phyloP scores from a whole-genome alignment of 2,113 vertebrate genomes.

The Caranx ignobilis region DNA sequence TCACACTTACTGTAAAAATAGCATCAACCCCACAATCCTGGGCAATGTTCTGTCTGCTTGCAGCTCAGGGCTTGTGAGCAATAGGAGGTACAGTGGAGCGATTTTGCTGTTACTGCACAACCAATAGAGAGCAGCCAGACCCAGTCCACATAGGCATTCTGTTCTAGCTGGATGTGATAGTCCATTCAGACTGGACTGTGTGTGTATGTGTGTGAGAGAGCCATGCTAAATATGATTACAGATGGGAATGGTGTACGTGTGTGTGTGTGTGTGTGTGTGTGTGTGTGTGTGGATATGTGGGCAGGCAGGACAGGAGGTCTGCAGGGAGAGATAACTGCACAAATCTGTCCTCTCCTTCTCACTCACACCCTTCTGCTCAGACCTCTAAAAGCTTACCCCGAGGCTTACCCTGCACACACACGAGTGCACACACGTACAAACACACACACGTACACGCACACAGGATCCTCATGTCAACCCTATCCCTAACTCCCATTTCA shows the following conservation, averaged over 20 bases:
- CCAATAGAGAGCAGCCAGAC: conserved; percentile 57
- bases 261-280: conserved; percentile 24
- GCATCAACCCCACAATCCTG: conserved; percentile 66
- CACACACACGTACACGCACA: conserved; percentile 15
- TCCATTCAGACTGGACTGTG: conserved; percentile 39
- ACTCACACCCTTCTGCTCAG: conserved; percentile 77
- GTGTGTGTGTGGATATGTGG: conserved; percentile 47
- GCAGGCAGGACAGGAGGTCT: conserved; percentile 77
- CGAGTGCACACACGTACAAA: conserved; percentile 44
- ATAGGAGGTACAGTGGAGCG: conserved; percentile 56
- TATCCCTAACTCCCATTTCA: conserved; percentile 64
- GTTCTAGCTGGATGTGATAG: conserved; percentile 44
- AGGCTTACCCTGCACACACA: conserved; percentile 66
- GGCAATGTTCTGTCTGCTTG: conserved; percentile 61
- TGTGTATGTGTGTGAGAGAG: conserved; percentile 46
- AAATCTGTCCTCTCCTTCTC: conserved; percentile 81
- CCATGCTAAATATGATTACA: conserved; percentile 74
- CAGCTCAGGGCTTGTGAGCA: conserved; percentile 68
- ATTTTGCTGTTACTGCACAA: conserved; percentile 63
- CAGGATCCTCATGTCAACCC: conserved; percentile 67
- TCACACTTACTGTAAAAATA: conserved; percentile 71
- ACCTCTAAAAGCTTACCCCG: conserved; percentile 79
- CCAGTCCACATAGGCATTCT: conserved; percentile 51
- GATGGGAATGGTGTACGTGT: conserved; percentile 37
- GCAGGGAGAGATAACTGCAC: conserved; percentile 79